These are phyloP conservation scores for Macquaria ambigua DNA, from an alignment of 2,113 vertebrate genomes.

Conservation along the genomic window DNA sequence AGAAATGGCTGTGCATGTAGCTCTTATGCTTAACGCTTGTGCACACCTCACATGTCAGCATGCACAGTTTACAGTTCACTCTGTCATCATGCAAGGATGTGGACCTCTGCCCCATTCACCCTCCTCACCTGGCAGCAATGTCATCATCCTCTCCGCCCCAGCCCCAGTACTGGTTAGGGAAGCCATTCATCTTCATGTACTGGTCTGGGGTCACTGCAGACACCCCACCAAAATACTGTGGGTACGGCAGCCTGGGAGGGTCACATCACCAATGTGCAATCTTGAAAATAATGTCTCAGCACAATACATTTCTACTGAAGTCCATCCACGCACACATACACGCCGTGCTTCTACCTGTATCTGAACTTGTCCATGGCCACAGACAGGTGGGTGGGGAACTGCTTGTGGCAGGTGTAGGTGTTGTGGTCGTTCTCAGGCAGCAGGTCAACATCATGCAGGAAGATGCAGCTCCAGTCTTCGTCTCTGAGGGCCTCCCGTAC, in stretches of 20 bases:
- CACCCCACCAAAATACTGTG: slow-evolving; percentile 94
- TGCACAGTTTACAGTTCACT: slow-evolving; percentile 15
- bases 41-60: slow-evolving; percentile 20
- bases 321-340: not conserved
- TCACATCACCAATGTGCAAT: slow-evolving; percentile 39
- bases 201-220: slow-evolving; percentile 95
- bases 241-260: slow-evolving; percentile 89
- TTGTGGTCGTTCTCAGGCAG: slow-evolving; percentile 98
- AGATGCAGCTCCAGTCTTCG: slow-evolving; percentile 96
- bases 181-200: slow-evolving; percentile 97
- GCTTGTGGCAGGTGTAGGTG: slow-evolving; percentile 92
- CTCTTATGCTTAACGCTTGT: not conserved
- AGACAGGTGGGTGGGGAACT: slow-evolving; percentile 92
- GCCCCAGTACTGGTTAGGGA: slow-evolving; percentile 97
- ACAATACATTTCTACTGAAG: not conserved
- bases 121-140: slow-evolving; percentile 91
- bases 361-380: slow-evolving; percentile 98
- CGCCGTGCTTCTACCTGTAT: slow-evolving; percentile 87
- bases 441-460: slow-evolving; percentile 94
- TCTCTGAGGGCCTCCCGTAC: slow-evolving; percentile 94
- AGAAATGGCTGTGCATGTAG: slow-evolving; percentile 8
- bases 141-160: slow-evolving; percentile 97
- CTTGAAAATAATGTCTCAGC: slow-evolving; percentile 29
- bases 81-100: slow-evolving; percentile 14
- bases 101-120: slow-evolving; percentile 3